Percentiles rank a stretch among this genome's conserved stretches.
Evolutionary conservation across 2,888 invertebrate species (phyloP).

Genomic region (Anthophora plumipes): DNA sequence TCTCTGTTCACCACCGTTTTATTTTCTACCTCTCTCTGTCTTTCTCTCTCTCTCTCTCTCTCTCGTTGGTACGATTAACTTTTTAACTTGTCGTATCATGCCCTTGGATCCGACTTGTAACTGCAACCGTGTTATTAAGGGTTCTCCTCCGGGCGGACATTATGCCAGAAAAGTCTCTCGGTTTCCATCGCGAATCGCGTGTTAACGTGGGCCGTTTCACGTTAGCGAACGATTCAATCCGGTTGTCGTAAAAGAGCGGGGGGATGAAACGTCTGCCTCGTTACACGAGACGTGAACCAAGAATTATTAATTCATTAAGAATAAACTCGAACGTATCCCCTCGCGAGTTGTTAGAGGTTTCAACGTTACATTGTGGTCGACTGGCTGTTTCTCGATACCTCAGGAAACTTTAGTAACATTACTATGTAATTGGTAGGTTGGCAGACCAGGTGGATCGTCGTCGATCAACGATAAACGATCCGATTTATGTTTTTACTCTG

Average conservation of each 20-base stretch:
- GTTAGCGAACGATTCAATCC: slow-evolving; percentile 38
- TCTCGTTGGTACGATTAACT: slow-evolving; percentile 49
- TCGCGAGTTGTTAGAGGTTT: not conserved
- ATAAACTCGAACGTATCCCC: not conserved
- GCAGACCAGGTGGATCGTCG: too few relatives aligned
- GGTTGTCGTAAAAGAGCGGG: too few relatives aligned
- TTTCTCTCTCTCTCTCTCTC: not conserved
- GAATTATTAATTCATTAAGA: slow-evolving; percentile 38
- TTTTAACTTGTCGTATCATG: slow-evolving; percentile 38
- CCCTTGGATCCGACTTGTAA: slow-evolving; percentile 19
- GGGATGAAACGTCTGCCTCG: not conserved
- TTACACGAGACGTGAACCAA: not conserved
- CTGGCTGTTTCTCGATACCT: not conserved
- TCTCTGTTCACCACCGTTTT: not conserved
- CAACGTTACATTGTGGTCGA: not conserved
- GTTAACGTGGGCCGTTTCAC: slow-evolving; percentile 15
- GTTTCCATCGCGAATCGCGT: slow-evolving; percentile 15
- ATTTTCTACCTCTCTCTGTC: not conserved
- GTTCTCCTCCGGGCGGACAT: slow-evolving; percentile 19
- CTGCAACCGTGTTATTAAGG: slow-evolving; percentile 46
- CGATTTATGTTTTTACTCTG: not conserved
- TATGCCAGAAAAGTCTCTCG: slow-evolving; percentile 27
- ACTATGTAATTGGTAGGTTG: not conserved
- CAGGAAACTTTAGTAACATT: not conserved
- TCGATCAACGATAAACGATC: not conserved